These are phyloP conservation scores for Synanthedon myopaeformis DNA, from an alignment of 2,888 invertebrate species.

Conservation along the genomic window DNA sequence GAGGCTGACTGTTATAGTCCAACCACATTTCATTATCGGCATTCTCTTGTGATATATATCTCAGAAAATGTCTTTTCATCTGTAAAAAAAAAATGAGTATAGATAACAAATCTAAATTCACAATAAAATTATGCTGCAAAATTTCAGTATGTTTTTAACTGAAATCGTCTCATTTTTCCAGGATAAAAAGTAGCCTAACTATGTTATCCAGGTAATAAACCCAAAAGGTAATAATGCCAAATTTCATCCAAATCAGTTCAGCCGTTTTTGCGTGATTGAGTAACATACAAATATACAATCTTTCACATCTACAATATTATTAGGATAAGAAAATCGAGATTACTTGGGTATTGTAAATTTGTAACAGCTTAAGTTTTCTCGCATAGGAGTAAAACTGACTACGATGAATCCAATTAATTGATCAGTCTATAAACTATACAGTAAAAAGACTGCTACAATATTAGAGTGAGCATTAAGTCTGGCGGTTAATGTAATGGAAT, in stretches of 20 bases:
- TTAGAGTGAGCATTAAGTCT: neutral
- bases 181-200: no score
- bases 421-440: neutral
- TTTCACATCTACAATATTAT: no score
- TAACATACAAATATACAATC: no score
- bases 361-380: no score
- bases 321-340: no score
- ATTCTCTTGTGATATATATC: conserved; percentile 83
- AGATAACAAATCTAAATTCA: no score
- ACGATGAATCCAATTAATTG: no score
- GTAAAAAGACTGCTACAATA: neutral
- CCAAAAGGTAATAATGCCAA: neutral
- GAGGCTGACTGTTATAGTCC: conserved; percentile 89
- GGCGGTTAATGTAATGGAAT: neutral
- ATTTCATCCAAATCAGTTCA: no score
- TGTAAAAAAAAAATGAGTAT: conserved; percentile 30
- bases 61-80: conserved; percentile 90
- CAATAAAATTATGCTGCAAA: no score
- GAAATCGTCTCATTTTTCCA: neutral
- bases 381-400: no score
- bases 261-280: no score
- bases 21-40: conserved; percentile 94
- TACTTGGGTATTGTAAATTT: no score
- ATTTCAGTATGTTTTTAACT: neutral
- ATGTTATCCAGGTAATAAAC: neutral